phyloP scores from a whole-genome alignment of 2,113 vertebrate genomes.

The Dasypus novemcinctus region DNA sequence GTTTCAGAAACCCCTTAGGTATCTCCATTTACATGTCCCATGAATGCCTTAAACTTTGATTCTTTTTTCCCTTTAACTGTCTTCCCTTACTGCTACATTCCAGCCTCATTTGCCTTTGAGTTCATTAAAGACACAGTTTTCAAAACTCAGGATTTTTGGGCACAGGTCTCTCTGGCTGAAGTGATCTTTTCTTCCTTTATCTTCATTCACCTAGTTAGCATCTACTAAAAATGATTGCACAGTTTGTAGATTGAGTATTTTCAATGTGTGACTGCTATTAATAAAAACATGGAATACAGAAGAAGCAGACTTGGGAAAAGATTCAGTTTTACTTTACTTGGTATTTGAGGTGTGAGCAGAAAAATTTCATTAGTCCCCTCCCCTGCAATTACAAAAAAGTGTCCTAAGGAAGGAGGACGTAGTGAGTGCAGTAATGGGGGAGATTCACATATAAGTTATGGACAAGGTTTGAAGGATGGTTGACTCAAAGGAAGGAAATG shows the following conservation, averaged over 20 bases:
- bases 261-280: neutral
- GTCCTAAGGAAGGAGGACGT: neutral
- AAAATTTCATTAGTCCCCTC: neutral
- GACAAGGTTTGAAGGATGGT: neutral
- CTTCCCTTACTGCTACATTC: neutral
- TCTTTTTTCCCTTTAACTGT: neutral
- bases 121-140: neutral
- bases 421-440: neutral
- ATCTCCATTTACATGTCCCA: neutral
- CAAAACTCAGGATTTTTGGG: neutral
- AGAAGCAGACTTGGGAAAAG: neutral
- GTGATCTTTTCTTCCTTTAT: neutral
- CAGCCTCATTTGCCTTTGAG: neutral
- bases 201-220: neutral
- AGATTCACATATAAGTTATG: neutral
- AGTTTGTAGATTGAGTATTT: neutral
- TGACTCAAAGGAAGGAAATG: neutral
- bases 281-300: neutral
- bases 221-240: neutral
- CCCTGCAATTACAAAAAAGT: neutral
- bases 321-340: neutral
- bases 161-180: neutral
- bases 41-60: neutral
- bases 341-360: neutral
- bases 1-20: neutral